Base-by-base conservation (phyloP, 2,888 invertebrate species). In the Theristus sp. region DNA sequence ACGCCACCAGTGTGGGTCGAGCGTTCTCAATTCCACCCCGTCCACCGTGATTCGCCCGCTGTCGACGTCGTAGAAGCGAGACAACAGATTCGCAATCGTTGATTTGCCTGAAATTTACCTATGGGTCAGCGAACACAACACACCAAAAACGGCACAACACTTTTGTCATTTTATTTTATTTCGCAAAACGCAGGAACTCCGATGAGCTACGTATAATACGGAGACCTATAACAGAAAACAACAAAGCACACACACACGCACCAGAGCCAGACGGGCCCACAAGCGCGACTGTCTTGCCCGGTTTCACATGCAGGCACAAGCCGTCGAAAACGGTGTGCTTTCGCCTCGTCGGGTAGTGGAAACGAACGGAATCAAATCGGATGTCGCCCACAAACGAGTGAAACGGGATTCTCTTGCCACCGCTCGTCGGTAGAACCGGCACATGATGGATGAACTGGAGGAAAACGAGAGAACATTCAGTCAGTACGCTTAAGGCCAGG, bases 191-290 rank as follows among this genome's bases (percentile, higher is more conserved):
- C n/a, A n/a, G n/a, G n/a, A n/a, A n/a, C n/a, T n/a, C n/a, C n/a
- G n/a, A n/a, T n/a, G n/a, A n/a, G n/a, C n/a, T n/a, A n/a, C n/a
- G n/a, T n/a, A n/a, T n/a, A n/a, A n/a, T n/a, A n/a, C n/a, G n/a
- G n/a, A n/a, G n/a, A n/a, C n/a, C n/a, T n/a, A n/a, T n/a, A n/a
- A n/a, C n/a, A n/a, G n/a, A n/a, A n/a, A n/a, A n/a, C n/a, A n/a
- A n/a, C n/a, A n/a, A n/a, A n/a, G n/a, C n/a, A n/a, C n/a, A n/a
- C n/a, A n/a, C n/a, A n/a, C n/a, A n/a, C n/a, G 67, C 70, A 69
- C 90, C 90, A 71, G 87, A 88, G 1, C 91, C 91, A 38, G 89
- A 89, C 0, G 85, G 82, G 0, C 93, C 89, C 22, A 90, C 89
- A 52, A 93, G 82, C 0, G 91, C 93, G 1, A 90, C 84, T 0